Evolutionary conservation across 2,113 vertebrate species (phyloP).

Genomic region (sheep (Ovis aries)): ARS-UI_Ramb_v3.0 NC_056054.1:174377001-174377500

Average conservation of each 20-base stretch:
- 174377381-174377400: constrained; percentile 25
- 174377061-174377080: constrained; percentile 27
- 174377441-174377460: neutral
- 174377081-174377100: neutral
- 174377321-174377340: constrained; percentile 14
- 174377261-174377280: constrained; percentile 43
- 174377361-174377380: constrained; percentile 56
- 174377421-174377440: neutral
- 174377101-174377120: neutral
- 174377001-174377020: constrained; percentile 3
- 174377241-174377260: constrained; percentile 19
- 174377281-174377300: constrained; percentile 25
- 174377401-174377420: neutral
- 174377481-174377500: neutral
- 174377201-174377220: neutral
- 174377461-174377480: neutral
- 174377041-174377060: neutral
- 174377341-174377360: constrained; percentile 58
- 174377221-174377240: neutral
- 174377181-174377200: neutral
- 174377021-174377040: neutral
- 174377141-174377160: neutral
- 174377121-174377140: constrained; percentile 31
- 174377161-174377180: neutral
- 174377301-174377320: neutral